Conservation (phyloP, 2,797 vertebrate genomes). For the Acropternis orthonyx region DNA sequence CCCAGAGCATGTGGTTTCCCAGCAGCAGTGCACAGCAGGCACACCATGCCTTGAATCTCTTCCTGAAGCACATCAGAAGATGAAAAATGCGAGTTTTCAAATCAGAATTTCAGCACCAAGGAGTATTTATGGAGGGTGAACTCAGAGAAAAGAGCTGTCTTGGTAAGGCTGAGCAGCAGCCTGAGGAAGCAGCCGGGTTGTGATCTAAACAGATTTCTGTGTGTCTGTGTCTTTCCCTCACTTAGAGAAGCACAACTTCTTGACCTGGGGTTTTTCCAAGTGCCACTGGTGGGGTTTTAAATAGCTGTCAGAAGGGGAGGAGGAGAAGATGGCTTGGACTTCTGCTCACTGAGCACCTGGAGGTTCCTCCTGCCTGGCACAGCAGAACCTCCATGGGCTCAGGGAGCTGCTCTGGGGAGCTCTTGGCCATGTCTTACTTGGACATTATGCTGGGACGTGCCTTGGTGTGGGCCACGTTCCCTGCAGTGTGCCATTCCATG, state of each 20-base stretch:
- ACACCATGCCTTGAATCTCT: background rate
- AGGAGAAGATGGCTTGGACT: background rate
- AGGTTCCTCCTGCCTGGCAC: background rate
- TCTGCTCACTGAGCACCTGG: background rate
- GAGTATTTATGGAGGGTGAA: background rate
- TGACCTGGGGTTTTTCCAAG: background rate
- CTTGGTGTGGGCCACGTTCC: background rate
- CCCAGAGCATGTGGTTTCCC: background rate
- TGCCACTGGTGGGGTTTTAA: background rate
- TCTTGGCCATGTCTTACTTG: background rate
- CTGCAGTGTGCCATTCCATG: rapidly evolving
- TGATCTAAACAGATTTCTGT: background rate
- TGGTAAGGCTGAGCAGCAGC: background rate
- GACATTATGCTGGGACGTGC: no score
- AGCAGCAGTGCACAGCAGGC: background rate
- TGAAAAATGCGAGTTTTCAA: background rate
- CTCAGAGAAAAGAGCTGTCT: background rate
- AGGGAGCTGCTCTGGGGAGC: background rate
- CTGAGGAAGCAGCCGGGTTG: background rate
- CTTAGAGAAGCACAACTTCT: background rate
- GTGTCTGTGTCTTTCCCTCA: background rate
- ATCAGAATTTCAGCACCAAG: background rate
- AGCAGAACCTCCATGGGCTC: background rate
- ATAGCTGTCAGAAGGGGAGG: background rate
- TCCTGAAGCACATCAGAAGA: background rate